Base-by-base conservation (phyloP, 2,888 invertebrate genomes). In the Gymnocheta viridis region DNA sequence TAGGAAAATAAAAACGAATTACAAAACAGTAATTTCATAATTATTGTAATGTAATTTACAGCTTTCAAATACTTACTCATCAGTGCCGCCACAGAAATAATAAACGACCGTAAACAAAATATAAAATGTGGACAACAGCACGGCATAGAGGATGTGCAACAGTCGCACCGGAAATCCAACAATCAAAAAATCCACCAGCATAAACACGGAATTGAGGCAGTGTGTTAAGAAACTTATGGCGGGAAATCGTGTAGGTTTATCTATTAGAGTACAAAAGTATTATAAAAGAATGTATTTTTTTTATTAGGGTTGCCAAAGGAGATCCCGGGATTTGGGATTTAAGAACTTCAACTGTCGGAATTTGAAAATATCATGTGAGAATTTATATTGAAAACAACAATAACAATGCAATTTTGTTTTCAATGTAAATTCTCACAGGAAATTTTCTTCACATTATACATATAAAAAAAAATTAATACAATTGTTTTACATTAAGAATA, bases 141-240 rank as follows among this genome's bases (percentile, higher is more conserved):
- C 93, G 32, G 94, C 93, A 92, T 95, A 95, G 88, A 95, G 92
- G 76, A 94, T 93, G 87, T 95, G 94, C 54, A 95, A 92, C 29
- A 96, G 91, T 38, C 95, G 93, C 58, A 96, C 92, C 1, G 97
- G 96, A 89, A 96, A 95, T 70, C 94, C 93, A 3, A 95, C 95
- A 32, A 96, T 91, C 54, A 93, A 93, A 76, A 96, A 91, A 91
- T 97, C 97, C 5, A 94, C 87, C 44, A 96, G 87, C 94, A 96
- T 96, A 84, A 96, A 91, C 3, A 95, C 86, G 0, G 95, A 95
- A 92, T 97, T 97, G 78, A 94, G 93, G 7, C 95, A 95, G 89
- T 97, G 97, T 3, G 95, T 94, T 74, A 96, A 91, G 32, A 96
- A 90, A 90, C 96, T 96, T 54, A 96, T 91, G 0, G 93, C 93